Conservation (phyloP, 2,113 vertebrate genomes). For the Amazona vittata region DNA sequence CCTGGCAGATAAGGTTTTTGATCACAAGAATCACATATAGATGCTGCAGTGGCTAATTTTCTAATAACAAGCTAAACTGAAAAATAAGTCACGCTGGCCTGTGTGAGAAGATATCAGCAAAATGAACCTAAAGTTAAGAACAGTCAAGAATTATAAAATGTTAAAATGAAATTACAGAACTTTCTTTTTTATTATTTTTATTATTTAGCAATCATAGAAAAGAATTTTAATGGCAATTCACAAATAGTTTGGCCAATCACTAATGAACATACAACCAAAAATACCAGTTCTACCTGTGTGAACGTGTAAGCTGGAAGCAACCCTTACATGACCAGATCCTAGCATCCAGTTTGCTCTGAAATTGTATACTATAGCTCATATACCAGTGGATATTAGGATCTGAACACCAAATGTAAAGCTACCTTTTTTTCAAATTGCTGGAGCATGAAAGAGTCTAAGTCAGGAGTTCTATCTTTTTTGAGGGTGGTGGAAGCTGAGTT, state of each 20-base stretch:
- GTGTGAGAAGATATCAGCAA: background rate
- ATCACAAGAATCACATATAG: background rate
- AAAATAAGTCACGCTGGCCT: background rate
- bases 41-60: background rate
- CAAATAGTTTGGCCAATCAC: background rate
- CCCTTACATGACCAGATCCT: background rate
- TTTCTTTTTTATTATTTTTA: background rate
- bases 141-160: background rate
- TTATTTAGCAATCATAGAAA: background rate
- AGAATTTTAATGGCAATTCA: background rate
- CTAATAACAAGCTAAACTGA: background rate
- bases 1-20: background rate
- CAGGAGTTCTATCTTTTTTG: background rate
- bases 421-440: background rate
- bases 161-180: background rate
- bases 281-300: background rate
- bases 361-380: background rate
- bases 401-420: background rate
- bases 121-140: background rate
- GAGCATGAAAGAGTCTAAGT: background rate
- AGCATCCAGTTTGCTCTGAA: background rate
- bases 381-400: background rate
- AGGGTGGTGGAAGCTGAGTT: background rate
- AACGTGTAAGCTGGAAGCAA: background rate
- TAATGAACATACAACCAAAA: background rate